These are phyloP conservation scores for Sebastes schlegelii DNA, from an alignment of 2,113 vertebrate genomes.

Conservation along the genomic window DNA sequence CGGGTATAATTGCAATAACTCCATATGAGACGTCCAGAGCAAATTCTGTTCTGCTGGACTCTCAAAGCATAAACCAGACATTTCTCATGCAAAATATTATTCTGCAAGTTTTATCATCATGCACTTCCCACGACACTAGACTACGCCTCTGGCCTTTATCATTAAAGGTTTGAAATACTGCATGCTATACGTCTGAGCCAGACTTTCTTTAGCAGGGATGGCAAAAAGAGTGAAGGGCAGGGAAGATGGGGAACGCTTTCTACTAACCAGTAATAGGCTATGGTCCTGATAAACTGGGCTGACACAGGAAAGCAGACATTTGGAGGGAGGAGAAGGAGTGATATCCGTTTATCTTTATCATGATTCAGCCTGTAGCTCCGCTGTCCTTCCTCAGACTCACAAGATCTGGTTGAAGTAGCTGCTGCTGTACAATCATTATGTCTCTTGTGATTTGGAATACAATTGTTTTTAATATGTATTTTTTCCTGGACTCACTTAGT, in stretches of 20 bases:
- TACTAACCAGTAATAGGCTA: slow-evolving; percentile 13
- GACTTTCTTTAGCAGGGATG: neutral
- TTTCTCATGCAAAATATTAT: too few species aligned
- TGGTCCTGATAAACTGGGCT: slow-evolving; percentile 27
- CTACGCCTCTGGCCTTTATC: neutral
- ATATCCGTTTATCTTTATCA: slow-evolving; percentile 57
- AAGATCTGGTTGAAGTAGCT: slow-evolving; percentile 39
- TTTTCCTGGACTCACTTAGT: neutral
- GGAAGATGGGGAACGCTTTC: neutral
- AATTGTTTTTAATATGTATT: slow-evolving; percentile 2
- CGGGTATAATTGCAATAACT: too few species aligned
- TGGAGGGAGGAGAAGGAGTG: slow-evolving; percentile 30
- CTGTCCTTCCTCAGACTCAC: slow-evolving; percentile 26
- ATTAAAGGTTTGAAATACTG: neutral
- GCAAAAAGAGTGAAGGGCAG: neutral
- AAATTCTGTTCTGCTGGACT: too few species aligned
- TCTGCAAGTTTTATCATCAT: too few species aligned
- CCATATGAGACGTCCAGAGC: too few species aligned
- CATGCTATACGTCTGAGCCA: neutral
- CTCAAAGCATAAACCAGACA: too few species aligned
- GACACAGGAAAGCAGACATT: slow-evolving; percentile 46
- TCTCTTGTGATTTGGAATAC: slow-evolving; percentile 24
- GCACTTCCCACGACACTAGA: neutral
- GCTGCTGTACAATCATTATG: slow-evolving; percentile 3
- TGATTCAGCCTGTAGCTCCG: slow-evolving; percentile 38